These are phyloP conservation scores for Rotaria socialis DNA, from an alignment of 2,888 invertebrate species.

Conservation along the genomic window DNA sequence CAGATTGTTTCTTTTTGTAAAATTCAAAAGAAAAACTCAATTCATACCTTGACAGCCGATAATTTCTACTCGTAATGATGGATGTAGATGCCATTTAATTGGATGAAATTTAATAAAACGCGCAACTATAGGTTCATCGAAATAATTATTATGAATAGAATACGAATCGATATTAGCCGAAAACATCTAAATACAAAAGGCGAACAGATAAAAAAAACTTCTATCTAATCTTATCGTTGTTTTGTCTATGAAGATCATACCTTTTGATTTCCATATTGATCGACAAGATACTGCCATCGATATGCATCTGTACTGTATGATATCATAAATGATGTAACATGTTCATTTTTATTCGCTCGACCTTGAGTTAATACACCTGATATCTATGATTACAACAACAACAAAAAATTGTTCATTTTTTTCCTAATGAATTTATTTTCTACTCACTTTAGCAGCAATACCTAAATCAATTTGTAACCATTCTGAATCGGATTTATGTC, in stretches of 20 bases:
- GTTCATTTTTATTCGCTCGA: conserved; percentile 62
- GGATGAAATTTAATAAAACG: conserved; percentile 62
- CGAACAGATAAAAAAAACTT: background rate
- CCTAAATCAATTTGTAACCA: conserved; percentile 63
- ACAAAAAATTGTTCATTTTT: no score
- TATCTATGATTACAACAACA: background rate
- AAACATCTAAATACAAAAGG: background rate
- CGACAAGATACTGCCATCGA: conserved; percentile 62
- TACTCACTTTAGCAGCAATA: conserved; percentile 59
- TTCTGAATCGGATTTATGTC: conserved; percentile 61
- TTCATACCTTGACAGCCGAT: conserved; percentile 62
- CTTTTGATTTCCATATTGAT: conserved; percentile 61
- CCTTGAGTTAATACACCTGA: conserved; percentile 62
- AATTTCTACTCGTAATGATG: conserved; percentile 62
- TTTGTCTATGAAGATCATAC: conserved; percentile 50
- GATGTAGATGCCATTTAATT: conserved; percentile 61
- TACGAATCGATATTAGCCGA: conserved; percentile 61
- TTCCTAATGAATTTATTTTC: background rate
- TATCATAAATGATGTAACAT: conserved; percentile 62
- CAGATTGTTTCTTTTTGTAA: no score
- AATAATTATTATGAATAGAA: conserved; percentile 60
- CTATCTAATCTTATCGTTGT: no score
- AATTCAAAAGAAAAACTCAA: no score
- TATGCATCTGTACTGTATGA: conserved; percentile 63
- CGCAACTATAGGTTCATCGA: conserved; percentile 61